Base-by-base conservation (phyloP, 2,797 vertebrate genomes). In the Xenentodon cancila region DNA sequence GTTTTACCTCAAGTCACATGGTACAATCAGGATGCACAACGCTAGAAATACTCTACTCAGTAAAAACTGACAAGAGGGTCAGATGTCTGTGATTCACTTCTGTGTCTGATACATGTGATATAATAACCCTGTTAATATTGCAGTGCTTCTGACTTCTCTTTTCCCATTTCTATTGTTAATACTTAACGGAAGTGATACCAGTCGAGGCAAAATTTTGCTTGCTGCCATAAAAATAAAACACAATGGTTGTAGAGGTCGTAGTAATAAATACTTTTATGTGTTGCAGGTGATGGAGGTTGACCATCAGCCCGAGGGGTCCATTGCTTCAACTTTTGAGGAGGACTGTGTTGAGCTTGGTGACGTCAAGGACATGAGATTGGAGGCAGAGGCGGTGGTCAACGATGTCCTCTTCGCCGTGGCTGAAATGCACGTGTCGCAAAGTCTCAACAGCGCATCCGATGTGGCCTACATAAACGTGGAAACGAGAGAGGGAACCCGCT, bases 401-500 rank as follows among this genome's bases (percentile, higher is more conserved):
- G 98, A 99, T 15, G 97, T 99, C 22, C 91, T 96, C 17, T 99
- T 99, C 9, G 96, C 97, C 0, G 98, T 99, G 4, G 80, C 85
- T 37, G 93, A 94, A 84, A 99, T 99, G 98, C 95, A 94, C 59
- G 95, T 98, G 79, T 98, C 98, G 0, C 95, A 96, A 73, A 94
- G 59, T 64, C 93, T 99, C 75, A 93, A 79, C 69, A 95, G 95
- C 48, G 93, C 94, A 0, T 92, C 92, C 18, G 96, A 97, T 1
- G 87, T 97, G 84, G 97, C 97, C 2, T 96, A 97, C 68, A 98
- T 99, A 65, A 99, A 99, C 0, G 95, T 99, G 82, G 95, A 99
- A 88, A 99, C 95, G 0, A 94, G 95, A 73, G 98, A 99, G 76
- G 91, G 94, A 45, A 94, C 94, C 71, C 93, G 87, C 51, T 99